Evolutionary conservation across 2,113 vertebrate genomes (phyloP).

Genomic region (Nycticorax nycticorax): DNA sequence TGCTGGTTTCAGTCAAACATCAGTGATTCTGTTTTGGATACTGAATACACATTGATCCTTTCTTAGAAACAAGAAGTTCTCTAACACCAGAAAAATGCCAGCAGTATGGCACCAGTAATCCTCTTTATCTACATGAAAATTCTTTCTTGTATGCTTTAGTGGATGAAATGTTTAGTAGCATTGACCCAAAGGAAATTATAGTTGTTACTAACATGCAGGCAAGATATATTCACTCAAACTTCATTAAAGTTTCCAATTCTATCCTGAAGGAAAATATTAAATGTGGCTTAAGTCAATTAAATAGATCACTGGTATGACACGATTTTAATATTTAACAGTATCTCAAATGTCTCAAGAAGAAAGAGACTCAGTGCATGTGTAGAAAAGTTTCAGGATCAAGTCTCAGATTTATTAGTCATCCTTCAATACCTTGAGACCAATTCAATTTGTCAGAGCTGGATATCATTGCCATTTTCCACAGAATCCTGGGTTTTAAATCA

Average conservation of each 20-base stretch:
- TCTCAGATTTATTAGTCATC: slow-evolving; percentile 73
- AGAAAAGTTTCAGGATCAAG: slow-evolving; percentile 59
- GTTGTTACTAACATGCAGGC: not conserved
- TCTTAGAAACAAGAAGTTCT: not conserved
- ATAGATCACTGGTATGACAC: slow-evolving; percentile 14
- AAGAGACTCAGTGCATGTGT: not conserved
- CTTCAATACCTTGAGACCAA: slow-evolving; percentile 68
- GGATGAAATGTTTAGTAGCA: not conserved
- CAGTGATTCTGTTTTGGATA: not conserved
- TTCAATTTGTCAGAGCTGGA: slow-evolving; percentile 72
- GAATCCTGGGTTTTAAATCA: slow-evolving; percentile 72
- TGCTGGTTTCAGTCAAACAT: not conserved
- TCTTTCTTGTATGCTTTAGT: not conserved
- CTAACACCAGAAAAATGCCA: not conserved
- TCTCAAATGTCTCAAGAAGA: slow-evolving; percentile 43
- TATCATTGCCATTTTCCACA: slow-evolving; percentile 71
- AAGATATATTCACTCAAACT: slow-evolving; percentile 21
- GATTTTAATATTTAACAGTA: slow-evolving; percentile 55
- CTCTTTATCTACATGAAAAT: not conserved
- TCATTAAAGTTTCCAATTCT: slow-evolving; percentile 32
- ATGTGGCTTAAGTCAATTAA: slow-evolving; percentile 41
- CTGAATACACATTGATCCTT: not conserved
- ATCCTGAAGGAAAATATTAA: slow-evolving; percentile 25
- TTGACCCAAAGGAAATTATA: slow-evolving; percentile 9
- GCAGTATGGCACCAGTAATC: not conserved